Evolutionary conservation across 2,797 vertebrate species (phyloP).

Genomic region (Sciurus carolinensis): DNA sequence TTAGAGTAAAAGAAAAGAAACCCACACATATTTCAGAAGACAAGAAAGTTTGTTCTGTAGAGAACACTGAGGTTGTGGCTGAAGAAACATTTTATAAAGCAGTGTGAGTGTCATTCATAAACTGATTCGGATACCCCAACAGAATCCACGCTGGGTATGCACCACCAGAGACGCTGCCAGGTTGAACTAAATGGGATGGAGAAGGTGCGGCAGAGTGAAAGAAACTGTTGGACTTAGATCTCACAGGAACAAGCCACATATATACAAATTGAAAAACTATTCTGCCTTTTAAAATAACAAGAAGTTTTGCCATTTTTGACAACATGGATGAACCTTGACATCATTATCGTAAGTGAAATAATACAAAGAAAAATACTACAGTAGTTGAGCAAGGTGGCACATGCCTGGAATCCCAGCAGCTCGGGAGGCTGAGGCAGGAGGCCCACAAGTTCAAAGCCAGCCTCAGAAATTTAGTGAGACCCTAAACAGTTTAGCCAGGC

Average conservation of each 20-base stretch:
- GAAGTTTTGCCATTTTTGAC: background rate
- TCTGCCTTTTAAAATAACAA: background rate
- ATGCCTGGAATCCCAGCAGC: too few species aligned
- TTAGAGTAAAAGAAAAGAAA: background rate
- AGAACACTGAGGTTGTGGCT: background rate
- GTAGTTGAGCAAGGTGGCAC: too few species aligned
- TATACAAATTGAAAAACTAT: background rate
- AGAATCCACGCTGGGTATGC: background rate
- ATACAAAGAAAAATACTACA: background rate
- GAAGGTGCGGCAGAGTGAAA: background rate
- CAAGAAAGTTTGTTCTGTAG: background rate
- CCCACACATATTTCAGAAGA: background rate
- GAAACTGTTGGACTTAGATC: background rate
- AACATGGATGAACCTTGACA: background rate
- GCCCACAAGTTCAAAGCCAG: too few species aligned
- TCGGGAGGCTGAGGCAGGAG: too few species aligned
- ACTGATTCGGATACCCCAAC: background rate
- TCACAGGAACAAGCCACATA: background rate
- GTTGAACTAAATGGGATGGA: background rate
- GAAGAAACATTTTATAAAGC: background rate
- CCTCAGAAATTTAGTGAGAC: too few species aligned
- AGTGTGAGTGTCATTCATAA: background rate
- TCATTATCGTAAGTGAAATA: background rate
- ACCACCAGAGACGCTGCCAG: background rate
- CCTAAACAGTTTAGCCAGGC: too few species aligned